Percentiles rank a stretch among this genome's conserved stretches.
Conservation (phyloP, 2,888 invertebrate species). For the Thecophora atra region DNA sequence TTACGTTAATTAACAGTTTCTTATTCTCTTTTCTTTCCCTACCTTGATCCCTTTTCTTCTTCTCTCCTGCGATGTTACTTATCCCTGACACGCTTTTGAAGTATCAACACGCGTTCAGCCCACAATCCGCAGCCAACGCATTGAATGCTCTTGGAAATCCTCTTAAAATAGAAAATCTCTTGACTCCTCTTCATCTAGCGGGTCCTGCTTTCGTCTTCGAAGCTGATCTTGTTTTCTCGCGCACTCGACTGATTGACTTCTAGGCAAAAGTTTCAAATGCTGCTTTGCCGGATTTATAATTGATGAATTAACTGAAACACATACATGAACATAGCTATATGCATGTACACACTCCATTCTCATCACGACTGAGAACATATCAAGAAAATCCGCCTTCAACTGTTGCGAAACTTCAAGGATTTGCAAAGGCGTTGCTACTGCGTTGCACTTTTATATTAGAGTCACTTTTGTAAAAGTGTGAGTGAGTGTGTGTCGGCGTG, state of each 20-base stretch:
- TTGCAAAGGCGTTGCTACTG: background rate
- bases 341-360: background rate
- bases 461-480: slow-evolving; percentile 17
- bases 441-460: slow-evolving; percentile 14
- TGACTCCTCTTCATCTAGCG: background rate
- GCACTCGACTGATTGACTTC: slow-evolving; percentile 30
- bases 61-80: background rate
- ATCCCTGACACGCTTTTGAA: slow-evolving; percentile 8
- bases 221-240: background rate
- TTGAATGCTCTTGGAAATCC: background rate
- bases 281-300: slow-evolving; percentile 29
- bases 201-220: background rate
- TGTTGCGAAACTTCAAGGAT: slow-evolving; percentile 10
- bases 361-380: too few species aligned
- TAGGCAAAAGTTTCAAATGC: slow-evolving; percentile 32
- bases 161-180: slow-evolving; percentile 1
- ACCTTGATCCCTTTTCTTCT: background rate
- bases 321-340: background rate
- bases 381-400: slow-evolving; percentile 13
- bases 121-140: background rate
- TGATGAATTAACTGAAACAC: slow-evolving; percentile 32
- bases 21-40: background rate
- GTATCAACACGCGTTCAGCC: background rate
- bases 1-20: slow-evolving; percentile 28
- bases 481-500: background rate